Conservation (phyloP, 2,113 vertebrate species). For the Marmota flaviventris region DNA sequence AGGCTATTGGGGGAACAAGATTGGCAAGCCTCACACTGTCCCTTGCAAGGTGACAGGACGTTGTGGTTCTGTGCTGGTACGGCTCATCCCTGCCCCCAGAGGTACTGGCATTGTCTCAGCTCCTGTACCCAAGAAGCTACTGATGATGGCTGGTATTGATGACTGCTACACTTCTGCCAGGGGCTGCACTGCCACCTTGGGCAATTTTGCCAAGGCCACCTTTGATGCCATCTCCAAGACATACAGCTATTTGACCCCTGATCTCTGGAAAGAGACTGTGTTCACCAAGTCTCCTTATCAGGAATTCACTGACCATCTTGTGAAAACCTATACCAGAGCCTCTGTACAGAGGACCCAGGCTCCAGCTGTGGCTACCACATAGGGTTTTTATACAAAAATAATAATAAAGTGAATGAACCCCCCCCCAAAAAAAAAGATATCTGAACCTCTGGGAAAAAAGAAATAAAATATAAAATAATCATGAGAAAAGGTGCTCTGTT, state of each 20-base stretch:
- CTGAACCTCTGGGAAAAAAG: no score
- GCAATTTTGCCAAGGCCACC: constrained; percentile 99
- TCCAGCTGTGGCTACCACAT: constrained; percentile 89
- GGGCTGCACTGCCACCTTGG: constrained; percentile 97
- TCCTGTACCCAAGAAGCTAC: constrained; percentile 98
- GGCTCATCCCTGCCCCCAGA: constrained; percentile 97
- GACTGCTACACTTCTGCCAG: constrained; percentile 98
- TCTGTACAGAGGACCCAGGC: constrained; percentile 94
- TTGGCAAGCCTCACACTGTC: constrained; percentile 97
- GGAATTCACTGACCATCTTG: constrained; percentile 99
- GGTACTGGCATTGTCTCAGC: constrained; percentile 98
- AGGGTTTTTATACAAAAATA: constrained; percentile 65
- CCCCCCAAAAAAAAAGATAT: no score
- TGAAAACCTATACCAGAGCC: constrained; percentile 97
- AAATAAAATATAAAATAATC: no score
- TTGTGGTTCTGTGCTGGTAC: constrained; percentile 98
- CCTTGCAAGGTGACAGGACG: constrained; percentile 99
- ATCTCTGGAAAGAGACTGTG: constrained; percentile 98
- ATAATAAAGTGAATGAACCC: constrained; percentile 24
- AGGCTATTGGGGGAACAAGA: constrained; percentile 99
- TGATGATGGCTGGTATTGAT: constrained; percentile 99
- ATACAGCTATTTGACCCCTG: constrained; percentile 99
- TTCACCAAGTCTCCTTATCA: constrained; percentile 99
- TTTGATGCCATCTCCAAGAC: constrained; percentile 99
- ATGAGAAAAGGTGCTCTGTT: no score